These are phyloP conservation scores for Drosophila guanche DNA, from an alignment of 1,140 invertebrate species.

Conservation along the genomic window DNA sequence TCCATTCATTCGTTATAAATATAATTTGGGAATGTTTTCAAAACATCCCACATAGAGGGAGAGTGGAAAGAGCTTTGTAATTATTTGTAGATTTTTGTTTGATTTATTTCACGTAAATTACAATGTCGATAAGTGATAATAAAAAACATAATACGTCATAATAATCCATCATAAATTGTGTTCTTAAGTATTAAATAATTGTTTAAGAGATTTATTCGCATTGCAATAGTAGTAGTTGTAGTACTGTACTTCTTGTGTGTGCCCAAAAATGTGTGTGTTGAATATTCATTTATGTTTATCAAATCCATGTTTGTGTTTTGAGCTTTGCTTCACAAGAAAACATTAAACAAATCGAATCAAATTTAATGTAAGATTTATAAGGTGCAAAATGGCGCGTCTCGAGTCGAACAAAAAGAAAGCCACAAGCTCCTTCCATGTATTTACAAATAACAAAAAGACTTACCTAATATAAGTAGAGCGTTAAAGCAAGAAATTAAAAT, in stretches of 20 bases:
- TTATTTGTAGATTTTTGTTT: constrained; percentile 50
- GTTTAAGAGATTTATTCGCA: constrained; percentile 72
- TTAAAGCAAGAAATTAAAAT: constrained; percentile 64
- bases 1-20: constrained; percentile 32
- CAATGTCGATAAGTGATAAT: constrained; percentile 75
- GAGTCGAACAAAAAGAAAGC: constrained; percentile 26
- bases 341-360: constrained; percentile 48
- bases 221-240: constrained; percentile 44
- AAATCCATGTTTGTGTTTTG: constrained; percentile 24
- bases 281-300: constrained; percentile 23
- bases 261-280: not conserved
- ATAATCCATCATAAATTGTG: constrained; percentile 70
- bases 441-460: constrained; percentile 78
- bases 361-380: constrained; percentile 37
- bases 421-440: constrained; percentile 51
- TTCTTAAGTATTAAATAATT: constrained; percentile 79
- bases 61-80: not conserved
- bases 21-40: constrained; percentile 28
- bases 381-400: constrained; percentile 67
- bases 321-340: constrained; percentile 43
- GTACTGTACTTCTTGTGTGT: constrained; percentile 21
- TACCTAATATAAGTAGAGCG: constrained; percentile 53
- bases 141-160: constrained; percentile 79
- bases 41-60: not conserved
- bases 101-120: constrained; percentile 79